Percentiles rank a stretch among this genome's conserved stretches.
phyloP scores from a whole-genome alignment of 2,113 vertebrate genomes.

The Murina feae region DNA sequence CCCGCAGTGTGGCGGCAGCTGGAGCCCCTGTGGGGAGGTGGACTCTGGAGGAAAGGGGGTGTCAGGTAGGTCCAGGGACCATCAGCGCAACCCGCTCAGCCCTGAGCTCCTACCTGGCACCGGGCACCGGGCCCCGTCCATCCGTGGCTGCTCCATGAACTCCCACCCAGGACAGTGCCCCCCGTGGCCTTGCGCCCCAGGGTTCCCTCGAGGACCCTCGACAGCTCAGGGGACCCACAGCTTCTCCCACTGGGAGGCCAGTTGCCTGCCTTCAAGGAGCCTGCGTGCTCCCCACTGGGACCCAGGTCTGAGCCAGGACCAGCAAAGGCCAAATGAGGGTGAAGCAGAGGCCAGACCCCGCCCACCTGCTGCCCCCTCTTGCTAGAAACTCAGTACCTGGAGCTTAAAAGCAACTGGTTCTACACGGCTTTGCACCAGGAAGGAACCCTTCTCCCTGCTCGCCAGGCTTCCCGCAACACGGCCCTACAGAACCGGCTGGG shows the following conservation, averaged over 20 bases:
- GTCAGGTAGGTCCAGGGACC: too few species aligned
- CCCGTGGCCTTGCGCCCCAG: not conserved
- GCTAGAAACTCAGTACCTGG: conserved; percentile 54
- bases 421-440: conserved; percentile 45
- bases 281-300: not conserved
- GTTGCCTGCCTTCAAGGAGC: not conserved
- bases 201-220: not conserved
- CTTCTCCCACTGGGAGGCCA: not conserved
- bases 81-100: accelerated
- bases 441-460: conserved; percentile 76
- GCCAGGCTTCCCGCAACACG: conserved; percentile 71
- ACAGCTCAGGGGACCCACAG: not conserved
- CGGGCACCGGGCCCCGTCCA: accelerated
- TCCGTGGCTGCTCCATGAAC: not conserved
- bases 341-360: not conserved
- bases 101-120: accelerated
- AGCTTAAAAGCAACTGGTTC: conserved; percentile 45
- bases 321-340: not conserved
- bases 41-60: not conserved
- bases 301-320: not conserved
- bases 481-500: conserved; percentile 72
- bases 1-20: accelerated
- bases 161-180: accelerated
- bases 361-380: not conserved
- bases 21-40: not conserved